phyloP scores from a whole-genome alignment of 2,113 vertebrate genomes.

The Hydrolagus affinis region DNA sequence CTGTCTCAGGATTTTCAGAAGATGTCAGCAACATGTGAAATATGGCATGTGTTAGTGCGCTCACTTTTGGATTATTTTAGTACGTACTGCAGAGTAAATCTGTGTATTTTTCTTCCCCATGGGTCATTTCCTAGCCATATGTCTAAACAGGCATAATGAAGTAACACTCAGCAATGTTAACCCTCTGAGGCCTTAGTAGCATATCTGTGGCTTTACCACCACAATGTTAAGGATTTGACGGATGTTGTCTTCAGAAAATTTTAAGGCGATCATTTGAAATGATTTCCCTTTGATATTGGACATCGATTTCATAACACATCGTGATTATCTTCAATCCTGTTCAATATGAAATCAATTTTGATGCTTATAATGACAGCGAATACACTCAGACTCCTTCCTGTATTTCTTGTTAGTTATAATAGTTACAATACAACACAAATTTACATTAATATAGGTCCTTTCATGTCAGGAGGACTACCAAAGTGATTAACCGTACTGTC shows the following conservation, averaged over 20 bases:
- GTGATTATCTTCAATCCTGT: no score
- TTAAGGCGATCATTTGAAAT: not conserved
- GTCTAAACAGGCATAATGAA: constrained; percentile 74
- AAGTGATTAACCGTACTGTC: no score
- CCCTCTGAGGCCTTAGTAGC: constrained; percentile 39
- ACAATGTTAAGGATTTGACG: not conserved
- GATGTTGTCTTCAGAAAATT: not conserved
- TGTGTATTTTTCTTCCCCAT: constrained; percentile 70
- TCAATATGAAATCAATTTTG: no score
- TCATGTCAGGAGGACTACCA: no score
- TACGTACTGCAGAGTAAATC: constrained; percentile 59
- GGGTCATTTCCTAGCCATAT: constrained; percentile 70
- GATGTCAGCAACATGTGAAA: constrained; percentile 48
- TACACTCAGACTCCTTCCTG: no score
- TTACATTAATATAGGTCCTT: no score
- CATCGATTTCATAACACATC: no score
- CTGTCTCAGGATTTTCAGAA: constrained; percentile 7
- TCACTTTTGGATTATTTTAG: constrained; percentile 66
- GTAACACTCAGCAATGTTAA: constrained; percentile 58
- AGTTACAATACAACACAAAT: no score
- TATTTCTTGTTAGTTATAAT: no score
- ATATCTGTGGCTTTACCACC: not conserved
- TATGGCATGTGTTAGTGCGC: constrained; percentile 60
- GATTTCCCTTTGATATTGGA: no score
- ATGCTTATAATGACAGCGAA: no score